These are phyloP conservation scores for Dynastes maya DNA, from an alignment of 2,888 invertebrate species.

Conservation along the genomic window DNA sequence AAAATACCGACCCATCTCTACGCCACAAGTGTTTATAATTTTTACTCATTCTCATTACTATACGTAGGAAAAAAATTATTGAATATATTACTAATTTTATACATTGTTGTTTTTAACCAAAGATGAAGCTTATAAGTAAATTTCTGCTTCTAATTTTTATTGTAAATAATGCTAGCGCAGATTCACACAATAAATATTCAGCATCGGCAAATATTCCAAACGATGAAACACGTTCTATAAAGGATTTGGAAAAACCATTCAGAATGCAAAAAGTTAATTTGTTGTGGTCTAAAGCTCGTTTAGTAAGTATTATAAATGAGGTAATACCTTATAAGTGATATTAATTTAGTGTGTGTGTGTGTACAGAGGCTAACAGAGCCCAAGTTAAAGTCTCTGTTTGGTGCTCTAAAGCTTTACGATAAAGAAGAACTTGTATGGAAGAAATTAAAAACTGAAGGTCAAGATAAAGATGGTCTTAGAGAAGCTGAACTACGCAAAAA, in stretches of 20 bases:
- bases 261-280: slow-evolving; percentile 92
- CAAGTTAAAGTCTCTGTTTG: slow-evolving; percentile 88
- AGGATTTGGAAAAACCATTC: slow-evolving; percentile 87
- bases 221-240: slow-evolving; percentile 70
- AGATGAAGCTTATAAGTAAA: slow-evolving; percentile 8
- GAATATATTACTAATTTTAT: no score
- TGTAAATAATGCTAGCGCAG: not conserved
- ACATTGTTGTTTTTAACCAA: not conserved
- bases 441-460: slow-evolving; percentile 84
- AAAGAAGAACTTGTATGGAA: slow-evolving; percentile 92
- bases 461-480: slow-evolving; percentile 89
- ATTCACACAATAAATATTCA: slow-evolving; percentile 77
- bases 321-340: not conserved
- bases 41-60: no score
- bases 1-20: no score
- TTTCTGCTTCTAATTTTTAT: slow-evolving; percentile 7
- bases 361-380: slow-evolving; percentile 84
- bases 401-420: slow-evolving; percentile 92
- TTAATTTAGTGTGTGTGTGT: slow-evolving; percentile 47
- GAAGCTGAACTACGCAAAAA: slow-evolving; percentile 87
- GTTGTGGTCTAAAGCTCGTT: slow-evolving; percentile 91
- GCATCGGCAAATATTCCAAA: slow-evolving; percentile 71
- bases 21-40: no score
- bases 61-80: no score
- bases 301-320: slow-evolving; percentile 74